Evolutionary conservation across 2,797 vertebrate species (phyloP).

Genomic region (Gymnoscopelus braueri): DNA sequence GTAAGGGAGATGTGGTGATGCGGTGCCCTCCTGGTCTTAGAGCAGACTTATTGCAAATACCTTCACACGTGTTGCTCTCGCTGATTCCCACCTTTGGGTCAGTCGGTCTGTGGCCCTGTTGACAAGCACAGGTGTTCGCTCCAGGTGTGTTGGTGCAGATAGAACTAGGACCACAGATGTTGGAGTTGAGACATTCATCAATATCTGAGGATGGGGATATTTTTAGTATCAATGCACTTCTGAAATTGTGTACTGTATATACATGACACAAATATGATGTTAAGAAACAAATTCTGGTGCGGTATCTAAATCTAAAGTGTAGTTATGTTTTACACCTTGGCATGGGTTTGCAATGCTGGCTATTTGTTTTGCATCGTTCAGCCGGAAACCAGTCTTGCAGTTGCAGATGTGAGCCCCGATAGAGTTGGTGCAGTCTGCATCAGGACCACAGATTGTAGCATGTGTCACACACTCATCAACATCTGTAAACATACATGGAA

Average conservation of each 20-base stretch:
- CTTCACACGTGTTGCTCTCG: slow-evolving; percentile 53
- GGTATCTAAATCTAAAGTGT: no score
- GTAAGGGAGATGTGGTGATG: no score
- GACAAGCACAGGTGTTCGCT: slow-evolving; percentile 35
- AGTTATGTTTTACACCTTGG: slow-evolving; percentile 32
- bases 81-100: not conserved
- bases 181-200: slow-evolving; percentile 59
- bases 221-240: not conserved
- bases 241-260: not conserved
- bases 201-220: slow-evolving; percentile 47
- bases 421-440: slow-evolving; percentile 62
- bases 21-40: no score
- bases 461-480: slow-evolving; percentile 50
- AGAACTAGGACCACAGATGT: slow-evolving; percentile 51
- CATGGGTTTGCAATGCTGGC: slow-evolving; percentile 56
- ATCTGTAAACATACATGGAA: slow-evolving; percentile 45
- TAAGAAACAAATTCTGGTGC: no score
- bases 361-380: slow-evolving; percentile 5
- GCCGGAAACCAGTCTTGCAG: slow-evolving; percentile 48
- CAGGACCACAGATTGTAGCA: slow-evolving; percentile 52
- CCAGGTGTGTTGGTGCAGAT: slow-evolving; percentile 52
- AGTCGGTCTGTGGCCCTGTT: slow-evolving; percentile 31
- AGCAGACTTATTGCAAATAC: slow-evolving; percentile 34
- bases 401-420: slow-evolving; percentile 55
- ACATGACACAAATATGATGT: not conserved